These are phyloP conservation scores for Rhegmatorhina hoffmannsi DNA, from an alignment of 2,113 vertebrate genomes.

Conservation along the genomic window DNA sequence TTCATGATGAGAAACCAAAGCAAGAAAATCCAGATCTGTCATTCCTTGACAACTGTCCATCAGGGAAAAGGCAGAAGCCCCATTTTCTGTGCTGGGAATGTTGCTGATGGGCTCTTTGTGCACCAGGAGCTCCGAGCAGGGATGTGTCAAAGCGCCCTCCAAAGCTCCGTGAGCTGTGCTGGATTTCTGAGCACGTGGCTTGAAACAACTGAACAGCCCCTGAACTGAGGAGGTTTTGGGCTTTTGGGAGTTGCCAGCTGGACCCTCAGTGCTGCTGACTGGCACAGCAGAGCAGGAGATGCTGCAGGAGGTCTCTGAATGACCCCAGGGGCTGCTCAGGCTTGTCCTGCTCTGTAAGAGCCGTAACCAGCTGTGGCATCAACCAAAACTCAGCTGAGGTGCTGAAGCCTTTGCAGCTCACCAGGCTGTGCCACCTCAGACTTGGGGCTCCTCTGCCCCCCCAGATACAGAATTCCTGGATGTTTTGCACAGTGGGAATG, in stretches of 20 bases:
- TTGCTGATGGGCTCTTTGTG: neutral
- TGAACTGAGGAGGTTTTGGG: neutral
- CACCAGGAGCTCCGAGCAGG: neutral
- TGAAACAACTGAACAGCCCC: neutral
- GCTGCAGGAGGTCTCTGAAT: neutral
- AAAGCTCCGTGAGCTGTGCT: neutral
- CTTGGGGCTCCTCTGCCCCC: neutral
- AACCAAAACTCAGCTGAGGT: neutral
- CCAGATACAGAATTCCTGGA: neutral
- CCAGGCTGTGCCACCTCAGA: neutral
- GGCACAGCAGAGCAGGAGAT: neutral
- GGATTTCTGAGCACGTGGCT: neutral
- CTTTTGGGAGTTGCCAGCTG: neutral
- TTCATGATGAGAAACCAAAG: neutral
- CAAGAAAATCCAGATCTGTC: neutral
- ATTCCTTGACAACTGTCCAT: neutral
- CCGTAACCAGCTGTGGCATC: neutral
- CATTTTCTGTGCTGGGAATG: neutral
- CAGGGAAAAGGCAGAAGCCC: neutral
- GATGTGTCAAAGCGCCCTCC: neutral
- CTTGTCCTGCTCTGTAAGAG: neutral
- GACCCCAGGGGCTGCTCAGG: fast-evolving
- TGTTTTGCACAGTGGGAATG: neutral
- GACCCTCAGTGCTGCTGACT: neutral
- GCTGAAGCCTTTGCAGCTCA: neutral